Conservation (phyloP, 2,888 invertebrate species). For the Chaitophorus viminalis region DNA sequence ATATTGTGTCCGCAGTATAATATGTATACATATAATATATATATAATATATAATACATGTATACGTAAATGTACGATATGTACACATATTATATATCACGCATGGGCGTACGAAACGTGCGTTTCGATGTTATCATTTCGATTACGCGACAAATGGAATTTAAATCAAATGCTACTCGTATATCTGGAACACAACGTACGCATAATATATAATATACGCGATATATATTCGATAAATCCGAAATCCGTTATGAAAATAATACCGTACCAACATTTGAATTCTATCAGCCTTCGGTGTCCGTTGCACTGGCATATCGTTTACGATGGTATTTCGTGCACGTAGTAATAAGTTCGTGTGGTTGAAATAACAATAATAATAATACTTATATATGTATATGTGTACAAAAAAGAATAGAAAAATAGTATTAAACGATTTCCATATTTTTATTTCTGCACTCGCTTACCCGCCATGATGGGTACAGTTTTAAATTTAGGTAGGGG, state of each 20-base stretch:
- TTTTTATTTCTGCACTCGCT: background rate
- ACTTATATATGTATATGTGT: background rate
- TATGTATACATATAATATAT: no score
- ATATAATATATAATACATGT: no score
- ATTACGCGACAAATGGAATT: conserved; percentile 16
- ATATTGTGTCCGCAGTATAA: background rate
- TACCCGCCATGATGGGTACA: background rate
- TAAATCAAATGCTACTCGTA: background rate
- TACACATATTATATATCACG: background rate
- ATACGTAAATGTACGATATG: background rate
- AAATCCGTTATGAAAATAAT: background rate
- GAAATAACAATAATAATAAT: background rate
- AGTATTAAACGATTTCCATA: background rate
- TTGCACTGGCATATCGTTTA: background rate
- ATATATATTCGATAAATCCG: background rate
- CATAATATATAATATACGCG: no score
- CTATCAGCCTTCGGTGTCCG: background rate
- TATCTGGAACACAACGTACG: background rate
- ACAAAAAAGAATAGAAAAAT: background rate
- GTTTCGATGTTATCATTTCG: background rate
- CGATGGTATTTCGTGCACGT: background rate
- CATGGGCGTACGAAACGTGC: background rate
- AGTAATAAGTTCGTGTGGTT: background rate
- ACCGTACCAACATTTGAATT: background rate
- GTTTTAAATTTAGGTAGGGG: conserved; percentile 15